Evolutionary conservation across 2,113 vertebrate species (phyloP).

Genomic region (Indri indri): DNA sequence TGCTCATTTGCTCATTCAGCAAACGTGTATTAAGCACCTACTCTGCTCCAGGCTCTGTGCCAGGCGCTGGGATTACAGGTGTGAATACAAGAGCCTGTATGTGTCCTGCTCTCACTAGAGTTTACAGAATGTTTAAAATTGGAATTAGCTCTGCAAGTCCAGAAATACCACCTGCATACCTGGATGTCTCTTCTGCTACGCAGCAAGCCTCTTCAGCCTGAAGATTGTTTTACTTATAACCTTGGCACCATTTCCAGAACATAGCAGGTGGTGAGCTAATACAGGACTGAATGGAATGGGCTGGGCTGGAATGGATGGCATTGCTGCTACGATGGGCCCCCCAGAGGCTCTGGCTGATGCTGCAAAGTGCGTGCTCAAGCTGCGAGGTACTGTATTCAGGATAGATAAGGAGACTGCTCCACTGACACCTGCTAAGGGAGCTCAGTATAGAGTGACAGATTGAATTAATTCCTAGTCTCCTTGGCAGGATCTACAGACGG

Average conservation of each 20-base stretch:
- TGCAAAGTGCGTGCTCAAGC: not conserved
- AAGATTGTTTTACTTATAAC: not conserved
- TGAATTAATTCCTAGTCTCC: slow-evolving; percentile 62
- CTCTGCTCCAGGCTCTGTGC: not conserved
- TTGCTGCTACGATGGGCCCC: not conserved
- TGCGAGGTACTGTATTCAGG: not conserved
- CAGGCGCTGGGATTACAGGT: not conserved
- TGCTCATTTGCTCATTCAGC: not conserved
- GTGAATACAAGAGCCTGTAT: not conserved
- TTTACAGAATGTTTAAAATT: not conserved
- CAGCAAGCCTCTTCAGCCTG: not conserved
- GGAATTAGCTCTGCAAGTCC: not conserved
- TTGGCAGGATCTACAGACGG: slow-evolving; percentile 49
- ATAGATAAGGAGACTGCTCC: not conserved
- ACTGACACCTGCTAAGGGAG: slow-evolving; percentile 53
- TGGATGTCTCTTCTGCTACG: not conserved
- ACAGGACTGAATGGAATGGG: not conserved
- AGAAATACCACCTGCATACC: not conserved
- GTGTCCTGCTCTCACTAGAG: not conserved
- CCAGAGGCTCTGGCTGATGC: not conserved
- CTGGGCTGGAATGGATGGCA: not conserved
- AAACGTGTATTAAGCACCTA: not conserved
- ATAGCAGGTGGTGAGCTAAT: not conserved
- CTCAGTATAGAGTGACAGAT: slow-evolving; percentile 55
- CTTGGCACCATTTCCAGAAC: not conserved